Evolutionary conservation across 2,113 vertebrate genomes (phyloP).

Genomic region (Platysteira castanea): DNA sequence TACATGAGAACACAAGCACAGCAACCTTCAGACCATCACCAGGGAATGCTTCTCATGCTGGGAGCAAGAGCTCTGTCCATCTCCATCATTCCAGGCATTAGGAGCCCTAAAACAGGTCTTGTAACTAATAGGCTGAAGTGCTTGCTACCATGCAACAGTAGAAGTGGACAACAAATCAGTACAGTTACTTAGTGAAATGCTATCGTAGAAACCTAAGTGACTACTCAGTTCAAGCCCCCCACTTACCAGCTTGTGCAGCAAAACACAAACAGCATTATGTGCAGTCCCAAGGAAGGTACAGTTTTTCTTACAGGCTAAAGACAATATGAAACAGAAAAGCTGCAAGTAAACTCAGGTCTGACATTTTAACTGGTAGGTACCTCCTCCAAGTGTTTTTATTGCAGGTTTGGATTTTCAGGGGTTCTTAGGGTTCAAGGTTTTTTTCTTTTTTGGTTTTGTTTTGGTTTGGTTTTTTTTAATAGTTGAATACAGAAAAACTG

Average conservation of each 20-base stretch:
- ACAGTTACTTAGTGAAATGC: neutral
- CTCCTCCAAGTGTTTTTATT: neutral
- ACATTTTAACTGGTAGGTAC: neutral
- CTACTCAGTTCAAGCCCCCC: neutral
- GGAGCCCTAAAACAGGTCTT: neutral
- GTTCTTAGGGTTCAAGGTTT: neutral
- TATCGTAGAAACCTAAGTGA: neutral
- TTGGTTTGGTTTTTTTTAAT: neutral
- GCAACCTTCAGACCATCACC: neutral
- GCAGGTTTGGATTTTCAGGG: neutral
- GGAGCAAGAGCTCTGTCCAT: neutral
- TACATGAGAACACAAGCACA: fast-evolving
- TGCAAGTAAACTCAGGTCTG: neutral
- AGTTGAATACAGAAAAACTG: neutral
- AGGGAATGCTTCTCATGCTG: neutral
- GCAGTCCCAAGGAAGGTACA: neutral
- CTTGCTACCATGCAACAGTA: neutral
- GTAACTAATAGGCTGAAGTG: neutral
- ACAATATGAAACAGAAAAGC: neutral
- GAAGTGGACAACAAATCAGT: neutral
- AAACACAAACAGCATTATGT: neutral
- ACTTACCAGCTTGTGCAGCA: neutral
- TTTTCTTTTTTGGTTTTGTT: neutral
- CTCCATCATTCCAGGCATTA: neutral
- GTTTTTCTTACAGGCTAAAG: neutral